These are phyloP conservation scores for Meteorus sp. DNA, from an alignment of 1,140 invertebrate species.

Conservation along the genomic window DNA sequence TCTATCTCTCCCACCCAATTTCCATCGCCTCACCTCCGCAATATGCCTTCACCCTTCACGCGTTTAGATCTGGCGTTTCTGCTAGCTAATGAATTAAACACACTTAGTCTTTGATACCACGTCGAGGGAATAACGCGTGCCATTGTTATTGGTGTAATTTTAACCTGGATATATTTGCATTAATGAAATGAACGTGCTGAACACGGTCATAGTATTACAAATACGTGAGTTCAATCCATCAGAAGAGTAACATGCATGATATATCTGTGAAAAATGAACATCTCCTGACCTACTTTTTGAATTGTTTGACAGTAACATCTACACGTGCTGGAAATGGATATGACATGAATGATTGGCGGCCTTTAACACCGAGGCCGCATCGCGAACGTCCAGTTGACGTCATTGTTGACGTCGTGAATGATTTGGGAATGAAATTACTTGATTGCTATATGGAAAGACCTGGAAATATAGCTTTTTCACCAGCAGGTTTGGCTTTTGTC, in stretches of 20 bases:
- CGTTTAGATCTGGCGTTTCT: constrained; percentile 6
- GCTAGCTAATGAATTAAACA: constrained; percentile 24
- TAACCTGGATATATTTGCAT: too few species aligned
- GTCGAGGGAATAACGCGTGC: constrained; percentile 5
- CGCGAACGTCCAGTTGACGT: constrained; percentile 62
- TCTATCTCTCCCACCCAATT: constrained; percentile 18
- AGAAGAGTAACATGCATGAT: too few species aligned
- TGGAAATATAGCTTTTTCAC: constrained; percentile 85
- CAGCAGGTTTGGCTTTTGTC: constrained; percentile 76
- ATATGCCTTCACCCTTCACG: constrained; percentile 2
- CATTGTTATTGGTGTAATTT: too few species aligned
- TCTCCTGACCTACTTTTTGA: not conserved
- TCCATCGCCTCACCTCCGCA: constrained; percentile 13
- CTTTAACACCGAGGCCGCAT: not conserved
- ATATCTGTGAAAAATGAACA: too few species aligned
- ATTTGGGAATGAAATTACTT: constrained; percentile 71
- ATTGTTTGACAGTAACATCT: not conserved
- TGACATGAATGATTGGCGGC: not conserved
- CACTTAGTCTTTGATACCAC: constrained; percentile 13
- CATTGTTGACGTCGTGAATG: constrained; percentile 79
- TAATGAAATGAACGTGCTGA: not conserved
- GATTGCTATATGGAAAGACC: constrained; percentile 61
- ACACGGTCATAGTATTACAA: not conserved
- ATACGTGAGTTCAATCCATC: not conserved
- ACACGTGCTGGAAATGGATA: not conserved